Percentiles rank a stretch among this genome's conserved stretches.
phyloP scores from a whole-genome alignment of 2,888 invertebrate genomes.

The Tipula unca region DNA sequence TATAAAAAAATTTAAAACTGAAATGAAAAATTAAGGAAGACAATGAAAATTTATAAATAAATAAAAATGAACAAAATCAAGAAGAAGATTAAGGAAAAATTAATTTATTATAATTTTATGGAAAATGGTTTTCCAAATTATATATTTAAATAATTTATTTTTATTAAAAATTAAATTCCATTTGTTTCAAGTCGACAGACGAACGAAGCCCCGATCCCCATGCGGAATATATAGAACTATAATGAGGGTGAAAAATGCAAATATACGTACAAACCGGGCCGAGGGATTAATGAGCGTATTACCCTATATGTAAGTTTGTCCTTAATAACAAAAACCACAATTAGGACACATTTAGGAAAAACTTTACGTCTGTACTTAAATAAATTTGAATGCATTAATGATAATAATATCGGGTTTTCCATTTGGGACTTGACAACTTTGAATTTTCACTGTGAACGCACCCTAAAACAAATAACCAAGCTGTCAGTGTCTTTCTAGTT shows the following conservation, averaged over 20 bases:
- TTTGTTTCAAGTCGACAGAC: not conserved
- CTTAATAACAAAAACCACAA: no score
- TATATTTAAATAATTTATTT: not conserved
- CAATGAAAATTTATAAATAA: not conserved
- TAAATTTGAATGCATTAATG: no score
- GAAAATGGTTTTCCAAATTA: not conserved
- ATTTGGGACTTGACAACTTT: no score
- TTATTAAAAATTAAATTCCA: not conserved
- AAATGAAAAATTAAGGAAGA: not conserved
- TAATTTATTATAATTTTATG: not conserved
- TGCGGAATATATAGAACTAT: not conserved
- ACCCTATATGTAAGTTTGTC: no score
- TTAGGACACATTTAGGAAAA: no score
- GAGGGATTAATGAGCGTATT: not conserved
- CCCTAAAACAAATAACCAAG: no score
- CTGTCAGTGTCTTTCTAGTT: no score
- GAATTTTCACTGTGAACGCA: no score
- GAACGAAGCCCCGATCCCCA: not conserved
- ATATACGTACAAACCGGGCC: no score
- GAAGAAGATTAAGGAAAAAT: not conserved
- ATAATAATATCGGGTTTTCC: no score
- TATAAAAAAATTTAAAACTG: not conserved
- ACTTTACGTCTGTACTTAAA: no score
- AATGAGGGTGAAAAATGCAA: not conserved
- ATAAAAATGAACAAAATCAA: not conserved